Percentiles rank a stretch among this genome's conserved stretches.
These are phyloP conservation scores for Cartodere bifasciata DNA, from an alignment of 2,888 invertebrate genomes.

Conservation along the genomic window DNA sequence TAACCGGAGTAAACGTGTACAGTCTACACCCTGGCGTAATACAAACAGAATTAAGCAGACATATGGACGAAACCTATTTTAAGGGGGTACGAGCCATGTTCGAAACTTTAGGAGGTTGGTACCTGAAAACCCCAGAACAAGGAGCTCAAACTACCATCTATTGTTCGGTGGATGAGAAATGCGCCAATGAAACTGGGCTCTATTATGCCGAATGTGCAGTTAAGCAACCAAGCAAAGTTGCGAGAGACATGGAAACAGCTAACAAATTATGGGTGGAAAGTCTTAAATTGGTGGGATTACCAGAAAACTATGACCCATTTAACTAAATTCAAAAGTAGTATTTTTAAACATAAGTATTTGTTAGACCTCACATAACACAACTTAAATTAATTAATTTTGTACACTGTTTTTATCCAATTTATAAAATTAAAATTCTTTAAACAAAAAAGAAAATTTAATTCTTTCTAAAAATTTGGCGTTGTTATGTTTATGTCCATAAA, in stretches of 20 bases:
- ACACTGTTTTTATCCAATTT: too few relatives aligned
- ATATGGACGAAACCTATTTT: constrained; percentile 38
- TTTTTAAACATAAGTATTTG: too few relatives aligned
- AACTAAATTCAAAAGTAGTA: too few relatives aligned
- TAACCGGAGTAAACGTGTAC: constrained; percentile 49
- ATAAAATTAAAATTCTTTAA: too few relatives aligned
- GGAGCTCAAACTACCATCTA: constrained; percentile 68
- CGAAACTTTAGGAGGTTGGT: constrained; percentile 21
- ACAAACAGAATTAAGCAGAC: constrained; percentile 61
- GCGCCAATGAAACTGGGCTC: constrained; percentile 44
- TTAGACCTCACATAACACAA: too few relatives aligned
- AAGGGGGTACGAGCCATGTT: constrained; percentile 36
- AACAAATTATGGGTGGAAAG: constrained; percentile 51
- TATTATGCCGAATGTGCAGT: constrained; percentile 47
- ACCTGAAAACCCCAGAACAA: constrained; percentile 44
- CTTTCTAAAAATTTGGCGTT: too few relatives aligned
- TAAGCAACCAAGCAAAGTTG: constrained; percentile 35
- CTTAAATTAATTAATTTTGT: too few relatives aligned
- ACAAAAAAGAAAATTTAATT: too few relatives aligned
- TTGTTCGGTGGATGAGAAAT: constrained; percentile 55
- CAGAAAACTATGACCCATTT: constrained; percentile 36
- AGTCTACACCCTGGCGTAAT: constrained; percentile 63
- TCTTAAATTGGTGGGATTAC: constrained; percentile 38
- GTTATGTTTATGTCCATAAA: too few relatives aligned
- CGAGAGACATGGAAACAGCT: constrained; percentile 41